These are phyloP conservation scores for Leptothorax acervorum DNA, from an alignment of 2,888 invertebrate genomes.

Conservation along the genomic window DNA sequence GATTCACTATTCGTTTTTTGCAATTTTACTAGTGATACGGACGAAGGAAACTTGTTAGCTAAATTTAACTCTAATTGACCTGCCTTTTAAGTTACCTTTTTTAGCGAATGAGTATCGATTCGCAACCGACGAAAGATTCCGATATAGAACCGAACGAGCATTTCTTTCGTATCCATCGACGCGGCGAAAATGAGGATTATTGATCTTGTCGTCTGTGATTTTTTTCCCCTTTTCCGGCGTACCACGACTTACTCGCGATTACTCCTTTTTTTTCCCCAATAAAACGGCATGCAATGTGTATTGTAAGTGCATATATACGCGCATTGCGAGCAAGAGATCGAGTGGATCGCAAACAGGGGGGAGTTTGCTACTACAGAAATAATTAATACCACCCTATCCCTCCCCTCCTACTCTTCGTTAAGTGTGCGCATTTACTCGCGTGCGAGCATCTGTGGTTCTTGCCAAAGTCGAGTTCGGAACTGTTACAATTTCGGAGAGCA, in stretches of 20 bases:
- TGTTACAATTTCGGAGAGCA: conserved; percentile 45
- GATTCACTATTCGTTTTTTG: background rate
- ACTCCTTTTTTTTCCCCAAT: background rate
- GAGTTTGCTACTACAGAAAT: conserved; percentile 67
- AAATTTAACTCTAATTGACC: conserved; percentile 16
- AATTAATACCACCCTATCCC: conserved; percentile 72
- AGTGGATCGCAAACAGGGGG: conserved; percentile 71
- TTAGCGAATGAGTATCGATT: conserved; percentile 11
- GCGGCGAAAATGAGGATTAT: conserved; percentile 34
- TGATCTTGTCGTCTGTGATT: conserved; percentile 12
- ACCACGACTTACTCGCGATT: background rate
- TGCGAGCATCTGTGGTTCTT: conserved; percentile 39
- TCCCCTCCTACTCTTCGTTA: conserved; percentile 7
- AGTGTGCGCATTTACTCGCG: conserved; percentile 41
- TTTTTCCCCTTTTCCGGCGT: background rate
- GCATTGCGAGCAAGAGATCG: conserved; percentile 61
- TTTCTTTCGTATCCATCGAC: conserved; percentile 2
- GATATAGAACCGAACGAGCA: background rate
- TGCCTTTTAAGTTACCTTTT: background rate
- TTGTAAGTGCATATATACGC: conserved; percentile 26
- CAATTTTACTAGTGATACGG: background rate
- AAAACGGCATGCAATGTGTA: background rate
- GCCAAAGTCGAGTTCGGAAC: conserved; percentile 50
- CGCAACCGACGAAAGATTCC: background rate
- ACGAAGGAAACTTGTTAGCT: background rate